Conservation (phyloP, 2,797 vertebrate genomes). For the Pseudomugil gertrudae region DNA sequence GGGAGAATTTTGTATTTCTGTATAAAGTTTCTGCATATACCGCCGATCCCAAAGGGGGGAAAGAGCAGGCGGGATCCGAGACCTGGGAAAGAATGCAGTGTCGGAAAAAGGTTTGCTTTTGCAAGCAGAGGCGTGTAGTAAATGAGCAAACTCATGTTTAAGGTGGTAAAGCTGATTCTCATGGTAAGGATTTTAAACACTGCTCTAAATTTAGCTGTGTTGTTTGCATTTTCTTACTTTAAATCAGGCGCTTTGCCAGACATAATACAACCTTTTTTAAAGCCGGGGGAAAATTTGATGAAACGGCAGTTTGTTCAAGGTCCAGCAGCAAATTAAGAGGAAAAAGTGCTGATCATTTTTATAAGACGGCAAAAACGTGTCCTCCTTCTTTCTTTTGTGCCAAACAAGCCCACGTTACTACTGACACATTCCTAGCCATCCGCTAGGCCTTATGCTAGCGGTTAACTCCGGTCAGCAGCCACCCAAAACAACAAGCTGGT, state of each 20-base stretch:
- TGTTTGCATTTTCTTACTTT: conserved; percentile 41
- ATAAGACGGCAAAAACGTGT: conserved; percentile 20
- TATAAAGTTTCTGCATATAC: conserved; percentile 62
- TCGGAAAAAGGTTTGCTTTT: conserved; percentile 24
- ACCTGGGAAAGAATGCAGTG: conserved; percentile 44
- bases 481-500: conserved; percentile 73
- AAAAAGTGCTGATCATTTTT: conserved; percentile 44
- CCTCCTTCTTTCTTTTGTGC: conserved; percentile 36
- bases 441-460: conserved; percentile 66
- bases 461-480: conserved; percentile 64
- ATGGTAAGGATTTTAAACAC: conserved; percentile 22
- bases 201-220: conserved; percentile 32
- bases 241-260: conserved; percentile 47
- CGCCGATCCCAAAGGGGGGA: conserved; percentile 52
- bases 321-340: conserved; percentile 45
- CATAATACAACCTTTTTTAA: conserved; percentile 41
- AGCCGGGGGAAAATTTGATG: conserved; percentile 58
- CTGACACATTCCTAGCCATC: conserved; percentile 62
- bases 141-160: conserved; percentile 17
- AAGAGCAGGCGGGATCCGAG: conserved; percentile 30
- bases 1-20: conserved; percentile 51
- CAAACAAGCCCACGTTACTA: conserved; percentile 62
- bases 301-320: conserved; percentile 50
- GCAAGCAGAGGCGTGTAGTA: conserved; percentile 39
- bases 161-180: conserved; percentile 30